Evolutionary conservation across 2,888 invertebrate species (phyloP), one percentile per base, ranked within the genome.

Genomic region (Epirrita christyi): DNA sequence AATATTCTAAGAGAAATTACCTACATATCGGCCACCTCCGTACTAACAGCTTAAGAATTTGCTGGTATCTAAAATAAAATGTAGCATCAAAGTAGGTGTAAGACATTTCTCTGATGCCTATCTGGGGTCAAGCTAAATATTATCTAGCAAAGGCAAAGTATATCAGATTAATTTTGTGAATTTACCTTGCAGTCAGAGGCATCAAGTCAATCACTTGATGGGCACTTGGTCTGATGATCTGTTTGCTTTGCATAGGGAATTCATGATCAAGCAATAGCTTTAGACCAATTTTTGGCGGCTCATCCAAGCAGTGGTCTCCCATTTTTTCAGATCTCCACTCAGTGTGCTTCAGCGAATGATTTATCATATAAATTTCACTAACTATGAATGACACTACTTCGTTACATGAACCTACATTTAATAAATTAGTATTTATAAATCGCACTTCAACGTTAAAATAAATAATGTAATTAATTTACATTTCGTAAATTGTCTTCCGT

Each of bases 201-300:
- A 97, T 83, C 76, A 97, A 87, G 15, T 94, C 93, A 70, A 95
- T 92, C 51, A 96, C 88, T 86, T 97, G 96, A 68, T 91, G 93
- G 8, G 96, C 83, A 63, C 94, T 93, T 7, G 96, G 95, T 61
- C 92, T 86, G 37, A 94, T 84, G 66, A 93, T 88, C 77, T 96
- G 96, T 67, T 93, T 94, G 79, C 96, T 94, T 80, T 94, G 94
- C 73, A 96, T 93, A 0, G 96, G 95, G 89, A 94, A 97, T 65
- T 93, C 93, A 88, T 97, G 96, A 82, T 96, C 93, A 67, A 97
- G 91, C 66, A 92, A 93, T n/a, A 96, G 87, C 82, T 96, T 96
- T 65, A 96, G 92, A 9, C 97, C 97, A 76, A 93, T 94, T 61
- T 93, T 93, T 11, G 96, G 94, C 37, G 90, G 93, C 60, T 76